Percentiles rank a stretch among this genome's conserved stretches.
These are phyloP conservation scores for Symphodus melops DNA, from an alignment of 2,113 vertebrate species.

Conservation along the genomic window DNA sequence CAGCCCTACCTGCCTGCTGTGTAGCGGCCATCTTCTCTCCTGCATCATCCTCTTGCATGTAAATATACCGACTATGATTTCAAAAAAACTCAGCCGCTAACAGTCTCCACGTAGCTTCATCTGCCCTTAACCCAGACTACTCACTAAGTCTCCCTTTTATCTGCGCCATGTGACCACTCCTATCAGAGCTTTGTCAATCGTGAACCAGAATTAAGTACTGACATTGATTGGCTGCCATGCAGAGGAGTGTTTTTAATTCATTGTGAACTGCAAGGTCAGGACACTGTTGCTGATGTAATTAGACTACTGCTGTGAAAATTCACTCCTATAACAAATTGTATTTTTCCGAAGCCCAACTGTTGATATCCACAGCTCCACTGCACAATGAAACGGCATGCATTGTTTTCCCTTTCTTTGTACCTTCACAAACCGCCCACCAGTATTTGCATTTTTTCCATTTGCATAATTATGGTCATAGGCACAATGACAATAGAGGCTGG, in stretches of 20 bases:
- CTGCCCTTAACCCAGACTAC: neutral
- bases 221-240: conserved; percentile 42
- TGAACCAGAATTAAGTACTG: conserved; percentile 54
- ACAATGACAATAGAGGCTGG: conserved; percentile 1
- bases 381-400: neutral
- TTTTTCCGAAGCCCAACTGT: neutral
- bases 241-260: conserved; percentile 45
- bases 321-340: neutral
- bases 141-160: conserved; percentile 8
- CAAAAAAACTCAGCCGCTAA: no score
- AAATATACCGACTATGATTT: neutral
- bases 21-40: conserved; percentile 22
- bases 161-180: conserved; percentile 37
- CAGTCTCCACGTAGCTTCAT: neutral
- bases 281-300: neutral
- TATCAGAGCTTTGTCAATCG: conserved; percentile 43
- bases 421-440: neutral
- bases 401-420: conserved; percentile 3
- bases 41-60: conserved; percentile 36
- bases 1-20: conserved; percentile 23
- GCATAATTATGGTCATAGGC: conserved; percentile 35
- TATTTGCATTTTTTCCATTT: conserved; percentile 52
- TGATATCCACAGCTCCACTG: neutral
- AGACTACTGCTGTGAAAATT: neutral
- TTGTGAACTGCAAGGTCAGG: conserved; percentile 32